Evolutionary conservation across 2,888 invertebrate species (phyloP).

Genomic region (Clunio marinus): DNA sequence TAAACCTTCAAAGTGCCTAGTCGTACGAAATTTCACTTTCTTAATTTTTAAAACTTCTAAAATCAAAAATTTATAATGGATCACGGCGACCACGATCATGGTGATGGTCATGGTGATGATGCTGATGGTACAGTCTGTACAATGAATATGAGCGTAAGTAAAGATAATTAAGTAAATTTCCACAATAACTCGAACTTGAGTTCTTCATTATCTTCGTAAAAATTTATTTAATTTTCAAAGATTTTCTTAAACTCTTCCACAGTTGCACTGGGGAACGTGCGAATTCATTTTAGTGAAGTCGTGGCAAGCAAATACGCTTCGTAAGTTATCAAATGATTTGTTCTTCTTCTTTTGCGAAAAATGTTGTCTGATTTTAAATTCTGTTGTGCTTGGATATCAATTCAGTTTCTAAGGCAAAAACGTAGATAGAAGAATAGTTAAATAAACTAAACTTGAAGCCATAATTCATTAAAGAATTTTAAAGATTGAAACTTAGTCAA

Average conservation of each 20-base stretch:
- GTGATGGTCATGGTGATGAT: background rate
- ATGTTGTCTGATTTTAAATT: no score
- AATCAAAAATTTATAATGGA: background rate
- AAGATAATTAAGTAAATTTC: background rate
- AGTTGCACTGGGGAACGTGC: slow-evolving; percentile 74
- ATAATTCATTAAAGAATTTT: no score
- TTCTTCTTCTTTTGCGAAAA: no score
- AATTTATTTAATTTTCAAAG: background rate
- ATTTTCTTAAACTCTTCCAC: slow-evolving; percentile 46
- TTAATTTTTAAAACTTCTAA: background rate
- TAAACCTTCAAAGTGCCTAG: background rate
- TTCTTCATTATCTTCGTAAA: background rate
- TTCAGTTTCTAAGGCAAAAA: no score
- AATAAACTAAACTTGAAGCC: no score
- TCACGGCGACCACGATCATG: background rate
- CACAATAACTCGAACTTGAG: background rate
- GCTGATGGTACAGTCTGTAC: background rate
- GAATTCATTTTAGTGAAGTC: slow-evolving; percentile 75
- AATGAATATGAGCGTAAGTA: slow-evolving; percentile 2
- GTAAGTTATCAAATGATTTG: no score
- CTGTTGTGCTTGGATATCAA: no score
- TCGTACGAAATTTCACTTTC: background rate
- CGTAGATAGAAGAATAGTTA: no score
- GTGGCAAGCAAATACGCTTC: slow-evolving; percentile 68
- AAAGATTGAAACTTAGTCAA: no score